Percentiles rank a stretch among this genome's conserved stretches.
phyloP scores from a whole-genome alignment of 2,888 invertebrate genomes.

The Noctua pronuba region DNA sequence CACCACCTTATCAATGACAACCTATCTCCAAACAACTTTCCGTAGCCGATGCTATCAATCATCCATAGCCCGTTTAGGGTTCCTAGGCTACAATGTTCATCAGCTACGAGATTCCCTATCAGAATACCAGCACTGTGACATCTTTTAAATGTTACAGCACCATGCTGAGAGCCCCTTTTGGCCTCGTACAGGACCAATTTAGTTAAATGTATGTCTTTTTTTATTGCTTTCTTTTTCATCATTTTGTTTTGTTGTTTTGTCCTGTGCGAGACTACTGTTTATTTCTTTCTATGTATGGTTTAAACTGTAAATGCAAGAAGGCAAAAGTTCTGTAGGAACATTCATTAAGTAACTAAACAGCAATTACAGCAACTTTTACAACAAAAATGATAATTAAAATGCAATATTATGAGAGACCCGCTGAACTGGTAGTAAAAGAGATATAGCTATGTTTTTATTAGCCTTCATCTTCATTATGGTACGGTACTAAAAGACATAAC shows the following conservation, averaged over 20 bases:
- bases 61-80: background rate
- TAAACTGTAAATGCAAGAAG: background rate
- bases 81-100: background rate
- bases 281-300: no score
- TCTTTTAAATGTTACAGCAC: background rate
- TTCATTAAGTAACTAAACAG: conserved; percentile 6
- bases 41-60: background rate
- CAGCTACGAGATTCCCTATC: background rate
- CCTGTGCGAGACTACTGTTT: background rate
- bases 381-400: conserved; percentile 1
- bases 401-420: background rate
- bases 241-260: background rate
- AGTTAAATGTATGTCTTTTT: background rate
- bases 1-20: background rate
- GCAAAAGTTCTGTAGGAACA: background rate
- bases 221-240: background rate
- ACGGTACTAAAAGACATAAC: background rate
- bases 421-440: background rate
- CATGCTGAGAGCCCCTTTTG: background rate
- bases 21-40: background rate
- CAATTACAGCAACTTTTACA: background rate
- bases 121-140: background rate
- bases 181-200: background rate
- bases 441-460: conserved; percentile 24
- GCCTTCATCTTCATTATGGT: background rate